A percentile compares a stretch with the other conserved stretches of the same genome.
phyloP scores from a whole-genome alignment of 1,140 invertebrate species.

The Drosophila burlai region DNA sequence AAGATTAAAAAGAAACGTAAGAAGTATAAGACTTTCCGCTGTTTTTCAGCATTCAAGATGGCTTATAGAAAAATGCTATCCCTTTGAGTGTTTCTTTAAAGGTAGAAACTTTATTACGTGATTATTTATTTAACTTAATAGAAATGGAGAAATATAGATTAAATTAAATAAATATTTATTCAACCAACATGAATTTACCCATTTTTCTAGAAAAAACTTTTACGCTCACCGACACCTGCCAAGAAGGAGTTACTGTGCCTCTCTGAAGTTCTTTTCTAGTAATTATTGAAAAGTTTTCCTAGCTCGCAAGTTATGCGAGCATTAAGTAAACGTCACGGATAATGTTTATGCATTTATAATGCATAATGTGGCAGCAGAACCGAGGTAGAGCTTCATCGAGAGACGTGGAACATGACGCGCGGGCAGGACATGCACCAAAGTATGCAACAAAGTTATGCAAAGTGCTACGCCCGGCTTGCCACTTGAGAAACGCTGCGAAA shows the following conservation, averaged over 20 bases:
- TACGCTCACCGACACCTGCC: conserved; percentile 7
- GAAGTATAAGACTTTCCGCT: conserved; percentile 7
- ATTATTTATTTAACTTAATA: not conserved
- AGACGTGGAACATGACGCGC: conserved; percentile 22
- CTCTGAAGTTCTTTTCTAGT: conserved; percentile 33
- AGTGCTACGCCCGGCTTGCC: conserved; percentile 63
- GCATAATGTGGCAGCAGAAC: conserved; percentile 54
- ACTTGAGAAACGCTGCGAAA: conserved; percentile 71
- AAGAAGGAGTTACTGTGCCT: conserved; percentile 6
- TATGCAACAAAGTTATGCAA: conserved; percentile 82
- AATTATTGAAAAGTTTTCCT: conserved; percentile 67
- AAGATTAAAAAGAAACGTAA: not conserved
- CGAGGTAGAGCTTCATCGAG: not conserved
- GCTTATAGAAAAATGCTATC: conserved; percentile 8
- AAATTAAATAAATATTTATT: not conserved
- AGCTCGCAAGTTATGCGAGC: conserved; percentile 62
- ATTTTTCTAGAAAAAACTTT: not conserved
- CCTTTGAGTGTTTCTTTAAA: conserved; percentile 2
- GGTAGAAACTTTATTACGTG: not conserved
- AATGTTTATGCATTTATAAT: conserved; percentile 80
- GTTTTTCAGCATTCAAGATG: conserved; percentile 1
- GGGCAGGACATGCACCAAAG: conserved; percentile 53
- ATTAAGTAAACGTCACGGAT: conserved; percentile 77
- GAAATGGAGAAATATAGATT: not conserved
- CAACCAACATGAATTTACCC: not conserved